Evolutionary conservation across 1,140 invertebrate genomes (phyloP), one percentile per base, ranked within the genome.

Genomic region (Metaphire vulgaris): DNA sequence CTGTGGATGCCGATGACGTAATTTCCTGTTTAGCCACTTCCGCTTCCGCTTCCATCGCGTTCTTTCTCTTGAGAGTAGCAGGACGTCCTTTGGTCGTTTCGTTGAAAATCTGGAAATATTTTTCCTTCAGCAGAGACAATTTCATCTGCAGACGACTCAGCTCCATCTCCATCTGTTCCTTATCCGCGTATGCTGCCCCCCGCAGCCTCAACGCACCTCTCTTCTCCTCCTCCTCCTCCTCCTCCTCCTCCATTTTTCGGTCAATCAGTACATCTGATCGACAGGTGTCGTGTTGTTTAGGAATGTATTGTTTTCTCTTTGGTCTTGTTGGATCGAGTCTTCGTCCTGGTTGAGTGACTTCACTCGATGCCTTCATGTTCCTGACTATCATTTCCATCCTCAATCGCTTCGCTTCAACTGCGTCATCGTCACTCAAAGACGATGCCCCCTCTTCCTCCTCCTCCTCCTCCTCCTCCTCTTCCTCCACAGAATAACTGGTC

Each of bases 291-390:
- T 96, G 94, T 82, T 97, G 95, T 83, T 96, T 94, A 0, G 96
- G 96, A 81, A 96, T 93, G 84, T 97, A 97, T 21, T 97, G 89
- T 86, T 98, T 98, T 29, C 96, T 89, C 87, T 97, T 98, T 85
- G 96, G 87, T 92, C 97, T 66, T 6, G 6, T 6, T 12, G 41
- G 41, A 21, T 56, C 41, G 21, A 56, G 41, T 12, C 6, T 6
- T 21, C 41, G 41, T 56, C 21, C 41, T 21, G 41, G 6, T 21
- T 56, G 41, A 56, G 41, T 21, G 41, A 56, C 21, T 56, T 56
- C 41, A 21, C 21, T 56, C 6, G 41, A 56, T 12, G 41, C 21
- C 41, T 56, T 56, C 41, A 56, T 56, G 41, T 56, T 56, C 41
- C 6, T 56, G 6, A 56, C 41, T 6, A 56, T 56, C 6, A 6